Evolutionary conservation across 2,888 invertebrate species (phyloP).

Genomic region (Leucozona laternaria): DNA sequence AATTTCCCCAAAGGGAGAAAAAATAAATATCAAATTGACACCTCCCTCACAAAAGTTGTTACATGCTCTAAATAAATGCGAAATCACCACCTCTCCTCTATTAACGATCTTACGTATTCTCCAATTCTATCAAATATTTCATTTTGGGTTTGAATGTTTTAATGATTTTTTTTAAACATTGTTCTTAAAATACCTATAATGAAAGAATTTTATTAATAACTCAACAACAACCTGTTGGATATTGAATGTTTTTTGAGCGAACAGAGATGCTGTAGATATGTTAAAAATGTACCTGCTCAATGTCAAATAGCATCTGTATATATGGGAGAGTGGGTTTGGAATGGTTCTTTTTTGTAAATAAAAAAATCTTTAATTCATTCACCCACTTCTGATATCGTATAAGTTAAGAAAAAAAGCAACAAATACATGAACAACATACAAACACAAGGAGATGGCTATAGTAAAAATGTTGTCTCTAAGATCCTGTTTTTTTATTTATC

Average conservation of each 20-base stretch:
- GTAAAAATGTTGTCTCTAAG: too few species aligned
- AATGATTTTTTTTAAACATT: neutral
- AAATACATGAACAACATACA: too few species aligned
- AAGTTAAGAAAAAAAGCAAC: too few species aligned
- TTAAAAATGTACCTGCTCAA: neutral
- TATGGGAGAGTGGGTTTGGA: neutral
- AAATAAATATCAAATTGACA: neutral
- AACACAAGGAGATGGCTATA: too few species aligned
- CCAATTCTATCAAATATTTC: neutral
- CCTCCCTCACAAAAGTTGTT: neutral
- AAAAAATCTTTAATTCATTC: neutral
- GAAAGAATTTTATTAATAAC: conserved; percentile 1
- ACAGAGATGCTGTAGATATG: neutral
- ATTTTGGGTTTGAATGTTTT: neutral
- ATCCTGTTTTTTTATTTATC: too few species aligned
- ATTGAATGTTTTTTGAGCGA: neutral
- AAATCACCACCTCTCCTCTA: neutral
- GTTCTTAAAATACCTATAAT: conserved; percentile 1
- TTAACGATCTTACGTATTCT: neutral
- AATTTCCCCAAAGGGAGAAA: neutral
- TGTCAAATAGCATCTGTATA: neutral
- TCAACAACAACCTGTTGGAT: conserved; percentile 16
- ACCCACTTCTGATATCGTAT: too few species aligned
- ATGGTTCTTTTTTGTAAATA: neutral
- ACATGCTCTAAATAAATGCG: neutral